Conservation (phyloP, 2,113 vertebrate species). For the Labeo catla region DNA sequence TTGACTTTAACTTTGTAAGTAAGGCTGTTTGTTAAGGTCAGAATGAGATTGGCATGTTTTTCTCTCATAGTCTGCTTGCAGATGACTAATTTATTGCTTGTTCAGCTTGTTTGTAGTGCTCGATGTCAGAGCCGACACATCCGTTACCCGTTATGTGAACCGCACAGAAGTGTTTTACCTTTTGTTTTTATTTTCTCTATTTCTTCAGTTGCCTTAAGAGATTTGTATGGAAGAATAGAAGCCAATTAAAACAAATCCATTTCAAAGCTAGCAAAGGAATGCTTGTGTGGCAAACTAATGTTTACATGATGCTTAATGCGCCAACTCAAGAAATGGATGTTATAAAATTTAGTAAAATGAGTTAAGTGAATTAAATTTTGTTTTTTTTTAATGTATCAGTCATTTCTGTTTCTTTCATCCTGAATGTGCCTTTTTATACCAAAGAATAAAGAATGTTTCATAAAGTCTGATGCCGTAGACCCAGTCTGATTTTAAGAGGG, state of each 20-base stretch:
- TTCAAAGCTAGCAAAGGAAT: background rate
- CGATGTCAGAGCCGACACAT: background rate
- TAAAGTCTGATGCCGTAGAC: background rate
- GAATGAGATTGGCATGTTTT: background rate
- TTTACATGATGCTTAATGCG: background rate
- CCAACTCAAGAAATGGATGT: background rate
- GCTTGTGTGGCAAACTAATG: background rate
- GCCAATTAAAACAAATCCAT: background rate
- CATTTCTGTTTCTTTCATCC: conserved; percentile 23
- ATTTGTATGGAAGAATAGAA: background rate
- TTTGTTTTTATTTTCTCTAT: background rate
- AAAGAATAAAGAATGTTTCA: conserved; percentile 27
- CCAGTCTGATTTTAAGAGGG: background rate
- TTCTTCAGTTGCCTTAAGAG: conserved; percentile 37
- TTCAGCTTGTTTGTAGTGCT: conserved; percentile 7
- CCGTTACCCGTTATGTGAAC: conserved; percentile 4
- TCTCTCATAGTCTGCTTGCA: conserved; percentile 18
- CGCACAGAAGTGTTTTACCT: background rate
- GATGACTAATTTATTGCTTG: conserved; percentile 52
- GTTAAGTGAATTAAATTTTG: no score
- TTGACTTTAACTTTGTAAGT: background rate
- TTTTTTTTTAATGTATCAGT: background rate
- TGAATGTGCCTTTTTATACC: conserved; percentile 44
- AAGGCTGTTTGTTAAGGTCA: background rate
- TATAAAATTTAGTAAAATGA: background rate